A percentile compares a stretch with the other conserved stretches of the same genome.
These are phyloP conservation scores for Pasiphila rectangulata DNA, from an alignment of 2,888 invertebrate species.

Conservation along the genomic window DNA sequence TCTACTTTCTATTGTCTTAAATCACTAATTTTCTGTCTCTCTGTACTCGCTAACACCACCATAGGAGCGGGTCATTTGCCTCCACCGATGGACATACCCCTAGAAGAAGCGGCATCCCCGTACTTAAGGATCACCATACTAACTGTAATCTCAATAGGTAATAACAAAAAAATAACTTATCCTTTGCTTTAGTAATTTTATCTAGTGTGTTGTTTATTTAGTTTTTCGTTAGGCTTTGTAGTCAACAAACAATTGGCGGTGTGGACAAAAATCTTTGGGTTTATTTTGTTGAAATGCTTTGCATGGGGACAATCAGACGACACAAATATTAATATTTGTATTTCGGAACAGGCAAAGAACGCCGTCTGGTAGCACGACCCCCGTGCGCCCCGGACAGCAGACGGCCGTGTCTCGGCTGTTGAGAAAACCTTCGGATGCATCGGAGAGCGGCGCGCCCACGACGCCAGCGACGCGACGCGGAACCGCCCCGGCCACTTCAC, in stretches of 20 bases:
- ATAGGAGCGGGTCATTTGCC: slow-evolving; percentile 77
- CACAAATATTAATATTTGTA: slow-evolving; percentile 23
- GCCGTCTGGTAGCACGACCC: slow-evolving; percentile 88
- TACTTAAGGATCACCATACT: slow-evolving; percentile 76
- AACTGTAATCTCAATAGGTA: slow-evolving; percentile 76
- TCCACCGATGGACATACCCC: slow-evolving; percentile 76
- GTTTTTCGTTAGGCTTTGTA: slow-evolving; percentile 17
- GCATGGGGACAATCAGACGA: slow-evolving; percentile 29
- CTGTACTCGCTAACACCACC: slow-evolving; percentile 72
- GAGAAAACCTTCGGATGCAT: slow-evolving; percentile 85
- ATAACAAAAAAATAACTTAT: slow-evolving; percentile 38
- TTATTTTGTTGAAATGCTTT: slow-evolving; percentile 35
- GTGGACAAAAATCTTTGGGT: slow-evolving; percentile 28
- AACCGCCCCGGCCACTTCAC: slow-evolving; percentile 64
- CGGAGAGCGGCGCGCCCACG: slow-evolving; percentile 81
- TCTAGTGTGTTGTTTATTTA: slow-evolving; percentile 2
- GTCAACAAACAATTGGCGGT: slow-evolving; percentile 14
- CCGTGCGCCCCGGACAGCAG: slow-evolving; percentile 83
- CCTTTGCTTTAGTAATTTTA: slow-evolving; percentile 33
- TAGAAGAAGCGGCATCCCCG: slow-evolving; percentile 75
- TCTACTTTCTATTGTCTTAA: slow-evolving; percentile 50
- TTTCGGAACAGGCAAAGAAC: slow-evolving; percentile 83
- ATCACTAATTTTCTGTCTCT: slow-evolving; percentile 66
- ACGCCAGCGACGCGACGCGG: slow-evolving; percentile 66
- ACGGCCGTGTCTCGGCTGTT: slow-evolving; percentile 83